Evolutionary conservation across 2,888 invertebrate genomes (phyloP).

Genomic region (Acrocera orbiculus): DNA sequence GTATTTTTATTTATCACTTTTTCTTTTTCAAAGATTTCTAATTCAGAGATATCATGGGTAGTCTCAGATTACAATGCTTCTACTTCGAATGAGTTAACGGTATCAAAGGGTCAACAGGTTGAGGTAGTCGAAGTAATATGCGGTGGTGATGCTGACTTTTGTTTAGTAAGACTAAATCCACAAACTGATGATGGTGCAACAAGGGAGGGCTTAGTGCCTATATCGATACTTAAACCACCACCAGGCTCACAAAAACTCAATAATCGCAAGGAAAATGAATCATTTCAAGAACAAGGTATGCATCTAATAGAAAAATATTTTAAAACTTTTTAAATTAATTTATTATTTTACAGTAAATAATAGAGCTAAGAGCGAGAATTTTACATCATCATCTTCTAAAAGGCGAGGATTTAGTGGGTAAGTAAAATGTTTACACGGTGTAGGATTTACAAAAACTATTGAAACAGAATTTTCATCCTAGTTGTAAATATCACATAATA

Average conservation of each 20-base stretch:
- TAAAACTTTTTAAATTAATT: not conserved
- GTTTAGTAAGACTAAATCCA: conserved; percentile 46
- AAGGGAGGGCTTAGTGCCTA: conserved; percentile 66
- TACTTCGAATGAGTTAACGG: conserved; percentile 59
- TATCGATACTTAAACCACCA: conserved; percentile 57
- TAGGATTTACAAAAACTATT: too few species aligned
- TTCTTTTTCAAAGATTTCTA: conserved; percentile 41
- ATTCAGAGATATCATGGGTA: conserved; percentile 80
- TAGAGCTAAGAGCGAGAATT: conserved; percentile 25
- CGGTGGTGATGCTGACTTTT: conserved; percentile 47
- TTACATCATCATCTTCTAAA: conserved; percentile 69
- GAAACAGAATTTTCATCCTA: too few species aligned
- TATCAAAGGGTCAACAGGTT: conserved; percentile 83
- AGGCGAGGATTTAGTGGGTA: conserved; percentile 70
- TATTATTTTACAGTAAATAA: too few species aligned
- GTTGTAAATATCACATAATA: too few species aligned
- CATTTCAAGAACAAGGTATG: conserved; percentile 28
- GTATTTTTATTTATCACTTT: not conserved
- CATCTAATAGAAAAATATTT: not conserved
- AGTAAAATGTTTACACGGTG: conserved; percentile 35
- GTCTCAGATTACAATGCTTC: conserved; percentile 69
- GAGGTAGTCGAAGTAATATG: conserved; percentile 66
- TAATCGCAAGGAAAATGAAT: conserved; percentile 24
- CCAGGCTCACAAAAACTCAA: conserved; percentile 35
- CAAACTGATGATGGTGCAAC: conserved; percentile 35